Evolutionary conservation across 53 echinoderm and acorn worm genomes (phyloP), one percentile per base, ranked within the genome.

Genomic region (Antedon mediterranea): DNA sequence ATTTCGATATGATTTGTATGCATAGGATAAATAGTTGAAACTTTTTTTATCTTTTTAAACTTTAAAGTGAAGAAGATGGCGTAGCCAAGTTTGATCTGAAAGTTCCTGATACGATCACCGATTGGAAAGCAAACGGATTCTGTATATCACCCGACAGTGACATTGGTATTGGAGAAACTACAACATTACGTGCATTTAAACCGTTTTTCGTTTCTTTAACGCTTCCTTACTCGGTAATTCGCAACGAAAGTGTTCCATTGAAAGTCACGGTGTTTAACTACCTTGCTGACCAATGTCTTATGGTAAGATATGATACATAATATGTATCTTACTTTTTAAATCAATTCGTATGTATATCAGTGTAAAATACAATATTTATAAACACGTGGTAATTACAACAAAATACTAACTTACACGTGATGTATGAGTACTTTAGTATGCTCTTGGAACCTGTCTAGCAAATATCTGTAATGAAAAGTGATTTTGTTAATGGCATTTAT

Each of bases 211-310:
- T 88, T 0, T 88, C 88, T 30, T 81, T 88, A 43, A 70, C 71
- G 14, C 81, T 93, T 4, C 93, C 90, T 8, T 90, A 90, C 73
- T 93, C 93, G 3, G 93, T 90, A 32, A 90, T 93, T 70, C 88
- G 90, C 7, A 85, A 83, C 13, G 93, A 93, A 34, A 75, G 80
- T 3, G 79, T 90, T 0, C 84, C 90, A 0, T 74, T 93, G 26
- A 78, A 84, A 29, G 80, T 90, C 31, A 81, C 43, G 9, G 83
- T 93, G 27, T 93, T 89, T 74, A 88, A 89, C 83, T 90, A 90
- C 31, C 28, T 90, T 6, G 28, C 82, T 37, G 20, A 29, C 0
- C 70, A 86, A 11, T 90, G 90, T 43, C 33, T 93, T 30, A 82
- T 84, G 88, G 93, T 93, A 71, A 87, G 87, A 79, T n/a, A n/a